A percentile compares a stretch with the other conserved stretches of the same genome.
Evolutionary conservation across 2,888 invertebrate species (phyloP).

Genomic region (Biston stratarius): DNA sequence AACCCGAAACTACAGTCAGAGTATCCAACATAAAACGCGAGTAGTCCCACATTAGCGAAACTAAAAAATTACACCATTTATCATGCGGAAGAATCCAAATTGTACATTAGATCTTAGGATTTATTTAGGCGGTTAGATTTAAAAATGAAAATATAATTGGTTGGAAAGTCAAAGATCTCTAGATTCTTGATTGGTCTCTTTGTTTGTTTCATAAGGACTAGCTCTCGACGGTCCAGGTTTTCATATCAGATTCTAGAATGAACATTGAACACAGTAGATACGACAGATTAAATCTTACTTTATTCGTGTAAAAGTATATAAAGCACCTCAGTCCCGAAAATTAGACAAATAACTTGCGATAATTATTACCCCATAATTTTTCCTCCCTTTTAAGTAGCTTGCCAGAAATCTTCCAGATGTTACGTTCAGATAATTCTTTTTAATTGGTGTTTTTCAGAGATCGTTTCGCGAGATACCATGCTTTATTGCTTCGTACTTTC

Average conservation of each 20-base stretch:
- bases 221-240: background rate
- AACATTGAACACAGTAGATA: too few relatives aligned
- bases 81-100: too few relatives aligned
- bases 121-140: too few relatives aligned
- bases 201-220: background rate
- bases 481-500: conserved; percentile 33
- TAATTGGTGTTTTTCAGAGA: conserved; percentile 39
- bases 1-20: too few relatives aligned
- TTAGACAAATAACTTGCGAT: conserved; percentile 45
- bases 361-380: conserved; percentile 34
- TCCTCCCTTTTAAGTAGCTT: conserved; percentile 26
- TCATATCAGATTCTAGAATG: conserved; percentile 1
- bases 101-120: too few relatives aligned
- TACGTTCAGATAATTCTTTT: conserved; percentile 36
- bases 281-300: too few relatives aligned
- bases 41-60: too few relatives aligned
- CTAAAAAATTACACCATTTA: too few relatives aligned
- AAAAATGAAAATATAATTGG: too few relatives aligned
- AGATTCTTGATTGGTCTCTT: background rate
- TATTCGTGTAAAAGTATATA: too few relatives aligned
- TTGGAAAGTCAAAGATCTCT: background rate
- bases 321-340: background rate
- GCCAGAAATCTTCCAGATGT: conserved; percentile 31
- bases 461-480: conserved; percentile 28
- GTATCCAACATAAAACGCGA: too few relatives aligned